Base-by-base conservation (phyloP, 1,140 invertebrate genomes). In the Holotrichia oblita region DNA sequence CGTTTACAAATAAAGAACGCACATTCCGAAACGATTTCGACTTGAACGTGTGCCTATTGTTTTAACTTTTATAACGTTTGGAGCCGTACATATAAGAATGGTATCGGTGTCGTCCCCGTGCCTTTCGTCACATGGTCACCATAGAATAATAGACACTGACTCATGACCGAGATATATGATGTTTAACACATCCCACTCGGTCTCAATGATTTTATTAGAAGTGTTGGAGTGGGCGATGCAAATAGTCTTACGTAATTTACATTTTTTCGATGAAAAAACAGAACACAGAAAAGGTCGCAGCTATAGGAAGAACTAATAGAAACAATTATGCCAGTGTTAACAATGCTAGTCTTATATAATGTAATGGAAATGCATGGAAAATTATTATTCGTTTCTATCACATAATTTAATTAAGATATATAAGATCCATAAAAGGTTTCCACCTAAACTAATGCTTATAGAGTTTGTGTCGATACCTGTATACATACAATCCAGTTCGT, bases 211-310 rank as follows among this genome's bases (percentile, higher is more conserved):
- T 69, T 69, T 69, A 69, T 69, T 69, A 69, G 22, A 69, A 34
- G 27, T 69, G 22, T 27, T 34, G 22, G 27, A 69, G 61, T 69
- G 22, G 61, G 61, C 61, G 61, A 69, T 69, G 61, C 61, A 69
- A 69, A 69, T 12, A 69, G 61, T 69, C 61, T 69, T 69, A 69
- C 61, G 61, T 69, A 69, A 69, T 69, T 69, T 69, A 69, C 61
- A 69, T 69, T 69, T 69, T 69, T 22, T 69, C 61, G 48, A 55
- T 55, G 61, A 24, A 69, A 34, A 69, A 10, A 69, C 61, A 27
- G 4, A 69, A 69, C n/a, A n/a, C 61, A 22, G 3, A 34, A 34
- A 69, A 69, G 48, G 48, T 55, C 48, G 10, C 48, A 55, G 4
- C 14, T 55, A n/a, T n/a, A n/a, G 14, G 14, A 55, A 17, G 48